Percentiles rank a stretch among this genome's conserved stretches.
Evolutionary conservation across 2,113 vertebrate genomes (phyloP).

Genomic region (Trichechus manatus): DNA sequence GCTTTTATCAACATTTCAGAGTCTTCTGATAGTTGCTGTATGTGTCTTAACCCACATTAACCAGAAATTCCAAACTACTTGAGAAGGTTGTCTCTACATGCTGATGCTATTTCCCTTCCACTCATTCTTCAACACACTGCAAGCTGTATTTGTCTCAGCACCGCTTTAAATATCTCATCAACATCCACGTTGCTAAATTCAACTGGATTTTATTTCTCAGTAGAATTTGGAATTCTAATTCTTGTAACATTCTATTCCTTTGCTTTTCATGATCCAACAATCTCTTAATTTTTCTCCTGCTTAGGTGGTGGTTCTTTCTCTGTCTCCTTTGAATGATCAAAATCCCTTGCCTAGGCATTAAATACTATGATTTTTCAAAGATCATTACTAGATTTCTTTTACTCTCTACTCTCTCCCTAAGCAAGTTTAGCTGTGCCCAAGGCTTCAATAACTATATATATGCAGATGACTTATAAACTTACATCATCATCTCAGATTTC

Average conservation of each 20-base stretch:
- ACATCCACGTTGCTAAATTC: neutral
- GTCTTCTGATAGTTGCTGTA: neutral
- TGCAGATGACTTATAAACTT: slow-evolving; percentile 49
- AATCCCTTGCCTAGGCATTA: slow-evolving; percentile 31
- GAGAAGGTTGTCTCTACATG: neutral
- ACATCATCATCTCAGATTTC: slow-evolving; percentile 10
- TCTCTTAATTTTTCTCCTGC: neutral
- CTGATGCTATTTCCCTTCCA: neutral
- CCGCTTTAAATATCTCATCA: neutral
- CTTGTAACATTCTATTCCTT: neutral
- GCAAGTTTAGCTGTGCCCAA: slow-evolving; percentile 16
- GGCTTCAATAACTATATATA: slow-evolving; percentile 16
- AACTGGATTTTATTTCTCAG: neutral
- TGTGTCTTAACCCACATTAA: neutral
- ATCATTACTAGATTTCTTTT: slow-evolving; percentile 7
- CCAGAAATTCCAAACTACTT: neutral
- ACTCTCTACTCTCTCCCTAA: neutral
- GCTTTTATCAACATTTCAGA: neutral
- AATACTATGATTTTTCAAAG: slow-evolving; percentile 40
- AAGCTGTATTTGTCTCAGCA: neutral
- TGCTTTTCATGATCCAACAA: neutral
- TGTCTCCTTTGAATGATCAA: neutral
- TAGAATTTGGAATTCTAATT: slow-evolving; percentile 4
- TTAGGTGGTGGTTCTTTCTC: neutral
- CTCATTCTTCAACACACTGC: neutral